These are phyloP conservation scores for Hippopotamyrus pictus DNA, from an alignment of 2,797 vertebrate species.

Conservation along the genomic window DNA sequence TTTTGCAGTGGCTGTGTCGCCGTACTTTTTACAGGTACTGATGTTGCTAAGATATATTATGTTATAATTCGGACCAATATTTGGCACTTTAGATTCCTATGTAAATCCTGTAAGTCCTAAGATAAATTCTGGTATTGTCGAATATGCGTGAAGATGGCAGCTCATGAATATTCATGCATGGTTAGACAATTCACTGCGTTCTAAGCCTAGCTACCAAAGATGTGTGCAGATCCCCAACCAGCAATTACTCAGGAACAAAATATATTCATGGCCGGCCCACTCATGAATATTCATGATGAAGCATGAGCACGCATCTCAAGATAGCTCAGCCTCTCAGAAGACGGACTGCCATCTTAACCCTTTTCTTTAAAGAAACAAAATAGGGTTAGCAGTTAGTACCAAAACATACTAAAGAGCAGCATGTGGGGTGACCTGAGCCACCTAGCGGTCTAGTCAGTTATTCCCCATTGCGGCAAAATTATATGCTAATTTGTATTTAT, in stretches of 20 bases:
- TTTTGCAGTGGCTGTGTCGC: neutral
- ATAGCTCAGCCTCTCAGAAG: neutral
- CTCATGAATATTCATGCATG: slow-evolving; percentile 12
- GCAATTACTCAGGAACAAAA: neutral
- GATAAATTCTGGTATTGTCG: neutral
- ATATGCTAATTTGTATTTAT: neutral
- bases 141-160: neutral
- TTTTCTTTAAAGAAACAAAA: neutral
- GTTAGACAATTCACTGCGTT: neutral
- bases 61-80: neutral
- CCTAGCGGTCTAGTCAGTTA: neutral
- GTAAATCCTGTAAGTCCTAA: neutral
- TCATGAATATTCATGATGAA: neutral
- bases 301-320: neutral
- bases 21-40: neutral
- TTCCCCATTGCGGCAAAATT: neutral
- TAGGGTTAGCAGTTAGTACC: neutral
- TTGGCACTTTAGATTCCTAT: neutral
- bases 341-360: neutral
- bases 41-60: neutral
- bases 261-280: neutral
- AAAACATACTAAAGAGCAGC: neutral
- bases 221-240: neutral
- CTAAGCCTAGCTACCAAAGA: neutral
- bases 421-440: neutral